phyloP scores from a whole-genome alignment of 1,140 invertebrate species.

The Hycleus cichorii region DNA sequence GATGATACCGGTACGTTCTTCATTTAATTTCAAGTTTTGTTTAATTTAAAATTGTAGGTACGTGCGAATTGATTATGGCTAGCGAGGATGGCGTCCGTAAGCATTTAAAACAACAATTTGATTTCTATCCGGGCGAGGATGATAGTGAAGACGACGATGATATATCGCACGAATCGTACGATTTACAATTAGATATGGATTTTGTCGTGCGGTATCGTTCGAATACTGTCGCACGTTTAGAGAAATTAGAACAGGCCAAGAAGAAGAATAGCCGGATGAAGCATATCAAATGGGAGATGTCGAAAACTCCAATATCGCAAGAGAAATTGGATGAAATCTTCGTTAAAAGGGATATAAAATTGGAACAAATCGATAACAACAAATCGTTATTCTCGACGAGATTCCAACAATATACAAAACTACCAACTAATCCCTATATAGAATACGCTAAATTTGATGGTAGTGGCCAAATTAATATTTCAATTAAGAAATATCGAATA shows the following conservation, averaged over 20 bases:
- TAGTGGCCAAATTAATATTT: constrained; percentile 66
- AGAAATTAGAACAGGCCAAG: constrained; percentile 81
- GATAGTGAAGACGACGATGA: constrained; percentile 70
- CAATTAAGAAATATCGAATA: constrained; percentile 73
- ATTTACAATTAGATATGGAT: constrained; percentile 57
- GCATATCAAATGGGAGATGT: constrained; percentile 68
- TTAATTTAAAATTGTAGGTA: constrained; percentile 41
- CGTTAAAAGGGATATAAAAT: constrained; percentile 44
- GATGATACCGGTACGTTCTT: constrained; percentile 72
- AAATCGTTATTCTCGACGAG: constrained; percentile 63
- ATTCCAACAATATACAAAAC: constrained; percentile 63
- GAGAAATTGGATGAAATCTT: constrained; percentile 65
- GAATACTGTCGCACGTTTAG: constrained; percentile 75
- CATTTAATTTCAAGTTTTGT: constrained; percentile 1
- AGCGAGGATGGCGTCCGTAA: constrained; percentile 52
- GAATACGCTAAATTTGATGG: constrained; percentile 91
- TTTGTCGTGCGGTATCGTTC: constrained; percentile 52
- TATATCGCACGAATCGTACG: constrained; percentile 56
- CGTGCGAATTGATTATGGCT: constrained; percentile 64
- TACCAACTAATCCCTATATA: constrained; percentile 76
- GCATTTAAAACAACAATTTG: constrained; percentile 49
- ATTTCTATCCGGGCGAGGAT: constrained; percentile 68
- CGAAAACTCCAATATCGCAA: constrained; percentile 43
- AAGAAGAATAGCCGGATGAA: constrained; percentile 72
- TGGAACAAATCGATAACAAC: constrained; percentile 32